A percentile compares a stretch with the other conserved stretches of the same genome.
These are phyloP conservation scores for Speoplatyrhinus poulsoni DNA, from an alignment of 2,113 vertebrate genomes.

Conservation along the genomic window DNA sequence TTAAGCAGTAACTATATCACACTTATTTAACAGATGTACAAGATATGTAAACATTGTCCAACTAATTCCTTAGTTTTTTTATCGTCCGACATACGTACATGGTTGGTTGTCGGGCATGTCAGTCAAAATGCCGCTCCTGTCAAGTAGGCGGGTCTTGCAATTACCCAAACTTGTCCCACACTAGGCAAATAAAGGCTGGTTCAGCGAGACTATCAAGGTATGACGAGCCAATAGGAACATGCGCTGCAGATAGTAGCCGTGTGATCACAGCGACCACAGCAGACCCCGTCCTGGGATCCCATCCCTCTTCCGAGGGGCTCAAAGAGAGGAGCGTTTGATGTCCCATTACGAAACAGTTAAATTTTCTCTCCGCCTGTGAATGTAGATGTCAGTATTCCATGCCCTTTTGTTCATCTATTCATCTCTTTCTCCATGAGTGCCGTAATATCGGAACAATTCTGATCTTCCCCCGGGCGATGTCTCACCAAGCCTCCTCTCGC, in stretches of 20 bases:
- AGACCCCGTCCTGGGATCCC: neutral
- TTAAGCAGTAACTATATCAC: no score
- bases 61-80: no score
- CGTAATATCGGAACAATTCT: slow-evolving; percentile 59
- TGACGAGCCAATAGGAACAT: no score
- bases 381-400: slow-evolving; percentile 25
- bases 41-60: no score
- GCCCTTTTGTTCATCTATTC: slow-evolving; percentile 36
- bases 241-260: neutral
- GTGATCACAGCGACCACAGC: slow-evolving; percentile 17
- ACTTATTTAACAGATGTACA: no score
- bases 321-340: slow-evolving; percentile 18
- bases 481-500: slow-evolving; percentile 45
- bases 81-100: no score
- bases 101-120: no score
- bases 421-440: slow-evolving; percentile 51
- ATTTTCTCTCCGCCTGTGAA: slow-evolving; percentile 10
- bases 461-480: slow-evolving; percentile 55
- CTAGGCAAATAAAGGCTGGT: no score
- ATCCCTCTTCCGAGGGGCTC: slow-evolving; percentile 13
- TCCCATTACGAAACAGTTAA: slow-evolving; percentile 16
- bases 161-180: no score
- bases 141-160: no score
- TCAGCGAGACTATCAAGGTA: no score
- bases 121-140: no score